phyloP scores from a whole-genome alignment of 2,797 vertebrate species.

The Oreochromis mossambicus region DNA sequence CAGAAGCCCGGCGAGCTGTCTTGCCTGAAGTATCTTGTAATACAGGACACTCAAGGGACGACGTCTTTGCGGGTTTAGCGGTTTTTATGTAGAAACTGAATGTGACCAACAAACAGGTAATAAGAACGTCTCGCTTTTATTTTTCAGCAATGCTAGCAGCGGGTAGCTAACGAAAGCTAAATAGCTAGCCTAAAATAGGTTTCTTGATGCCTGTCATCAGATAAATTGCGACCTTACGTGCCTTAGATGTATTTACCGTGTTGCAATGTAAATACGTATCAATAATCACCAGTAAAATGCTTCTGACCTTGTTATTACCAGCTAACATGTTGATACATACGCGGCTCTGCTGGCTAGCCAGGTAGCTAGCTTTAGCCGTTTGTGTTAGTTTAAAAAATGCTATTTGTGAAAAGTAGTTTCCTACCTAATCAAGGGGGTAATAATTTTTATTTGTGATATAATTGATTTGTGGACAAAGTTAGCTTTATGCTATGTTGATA shows the following conservation, averaged over 20 bases:
- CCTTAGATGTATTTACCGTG: not conserved
- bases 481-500: not conserved
- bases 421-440: not conserved
- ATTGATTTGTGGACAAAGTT: not conserved
- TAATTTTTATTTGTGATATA: not conserved
- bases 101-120: slow-evolving; percentile 13
- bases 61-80: not conserved
- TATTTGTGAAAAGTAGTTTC: not conserved
- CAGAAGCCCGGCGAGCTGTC: not conserved
- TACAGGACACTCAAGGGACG: not conserved
- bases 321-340: not conserved
- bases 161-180: slow-evolving; percentile 32
- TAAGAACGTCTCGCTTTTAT: not conserved
- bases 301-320: slow-evolving; percentile 12
- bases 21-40: not conserved
- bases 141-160: not conserved
- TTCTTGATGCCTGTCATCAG: not conserved
- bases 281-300: not conserved
- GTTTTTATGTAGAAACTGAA: not conserved
- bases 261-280: not conserved
- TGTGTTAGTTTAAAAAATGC: not conserved
- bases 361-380: not conserved
- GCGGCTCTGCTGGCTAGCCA: not conserved
- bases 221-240: not conserved
- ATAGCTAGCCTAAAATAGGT: slow-evolving; percentile 3